Base-by-base conservation (phyloP, 2,888 invertebrate species). In the Melinaea marsaeus region DNA sequence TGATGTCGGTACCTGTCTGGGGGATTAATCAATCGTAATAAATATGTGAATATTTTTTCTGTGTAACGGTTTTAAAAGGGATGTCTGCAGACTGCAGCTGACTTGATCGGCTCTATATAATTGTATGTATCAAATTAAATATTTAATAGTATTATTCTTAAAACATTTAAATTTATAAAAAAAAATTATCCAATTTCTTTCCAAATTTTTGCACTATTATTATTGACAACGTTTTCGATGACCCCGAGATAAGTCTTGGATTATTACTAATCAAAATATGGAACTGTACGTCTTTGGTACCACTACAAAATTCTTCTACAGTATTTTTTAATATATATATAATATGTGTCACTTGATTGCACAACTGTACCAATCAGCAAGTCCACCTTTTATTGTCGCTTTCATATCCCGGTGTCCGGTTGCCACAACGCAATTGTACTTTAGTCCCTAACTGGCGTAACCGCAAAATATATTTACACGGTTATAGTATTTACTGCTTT, bases 311-410 rank as follows among this genome's bases (percentile, higher is more conserved):
- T 42, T 42, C 2, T 42, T 2, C 9, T n/a, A 51, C 32, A 51
- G 32, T 51, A 47, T 33, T 13, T 47, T 55, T n/a, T 56, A 35
- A 7, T n/a, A 6, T 51, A 13, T 57, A 46, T 22, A 42, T 13
- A 32, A 45, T 32, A 45, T 13, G 7, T 42, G 60, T 9, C 58
- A 67, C 65, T 69, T 69, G 55, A 69, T 70, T 51, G 1, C 67
- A 11, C 71, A 69, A 68, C 68, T 77, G 85, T 87, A 89, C 83
- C 83, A 84, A 87, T 89, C 87, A 88, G 83, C 78, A 76, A 78
- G 87, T 86, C 89, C 83, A 80, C 90, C 90, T 89, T 89, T 89
- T 89, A 88, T 88, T 87, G 88, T 84, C 79, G 83, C 88, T 88
- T 88, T 88, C 86, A 86, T 85, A 79, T 77, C 82, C 83, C 86